These are phyloP conservation scores for roundworm (Caenorhabditis elegans) DNA, from an alignment of 1,140 invertebrate genomes.

Conservation along the genomic window DNA sequence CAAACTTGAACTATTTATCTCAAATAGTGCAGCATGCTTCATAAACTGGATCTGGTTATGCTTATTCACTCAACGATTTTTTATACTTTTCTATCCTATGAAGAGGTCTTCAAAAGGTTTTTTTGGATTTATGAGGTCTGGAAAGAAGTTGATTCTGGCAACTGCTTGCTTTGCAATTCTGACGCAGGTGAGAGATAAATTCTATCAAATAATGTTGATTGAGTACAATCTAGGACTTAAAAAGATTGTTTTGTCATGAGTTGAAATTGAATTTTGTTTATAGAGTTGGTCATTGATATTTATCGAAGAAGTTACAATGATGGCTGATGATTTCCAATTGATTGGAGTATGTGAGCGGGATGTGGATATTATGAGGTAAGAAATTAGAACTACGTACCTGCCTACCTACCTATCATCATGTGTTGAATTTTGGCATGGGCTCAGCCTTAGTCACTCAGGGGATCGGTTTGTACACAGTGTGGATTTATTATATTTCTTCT, in stretches of 20 bases:
- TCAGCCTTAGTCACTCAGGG: too few species aligned
- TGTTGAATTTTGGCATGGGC: too few species aligned
- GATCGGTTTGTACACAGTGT: too few species aligned
- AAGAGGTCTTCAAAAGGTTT: neutral
- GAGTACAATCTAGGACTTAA: too few species aligned
- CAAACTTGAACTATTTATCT: neutral
- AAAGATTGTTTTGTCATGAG: too few species aligned
- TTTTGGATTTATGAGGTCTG: slow-evolving; percentile 21
- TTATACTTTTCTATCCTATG: neutral
- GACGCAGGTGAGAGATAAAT: slow-evolving; percentile 11
- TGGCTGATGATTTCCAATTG: neutral
- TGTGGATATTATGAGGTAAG: slow-evolving; percentile 19
- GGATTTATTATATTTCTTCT: too few species aligned
- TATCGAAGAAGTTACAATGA: slow-evolving; percentile 22
- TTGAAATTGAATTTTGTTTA: neutral
- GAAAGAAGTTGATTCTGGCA: neutral
- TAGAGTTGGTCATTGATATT: slow-evolving; percentile 23
- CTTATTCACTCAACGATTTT: slow-evolving; percentile 2
- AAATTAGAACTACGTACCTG: too few species aligned
- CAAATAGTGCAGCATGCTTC: neutral
- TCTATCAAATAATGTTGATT: too few species aligned
- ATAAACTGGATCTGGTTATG: slow-evolving; percentile 7
- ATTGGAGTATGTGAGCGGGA: slow-evolving; percentile 15
- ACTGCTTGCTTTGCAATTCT: neutral
- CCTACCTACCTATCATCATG: too few species aligned